Evolutionary conservation across 1,140 invertebrate genomes (phyloP), one percentile per base, ranked within the genome.

Genomic region (Ceratosolen solmsi): DNA sequence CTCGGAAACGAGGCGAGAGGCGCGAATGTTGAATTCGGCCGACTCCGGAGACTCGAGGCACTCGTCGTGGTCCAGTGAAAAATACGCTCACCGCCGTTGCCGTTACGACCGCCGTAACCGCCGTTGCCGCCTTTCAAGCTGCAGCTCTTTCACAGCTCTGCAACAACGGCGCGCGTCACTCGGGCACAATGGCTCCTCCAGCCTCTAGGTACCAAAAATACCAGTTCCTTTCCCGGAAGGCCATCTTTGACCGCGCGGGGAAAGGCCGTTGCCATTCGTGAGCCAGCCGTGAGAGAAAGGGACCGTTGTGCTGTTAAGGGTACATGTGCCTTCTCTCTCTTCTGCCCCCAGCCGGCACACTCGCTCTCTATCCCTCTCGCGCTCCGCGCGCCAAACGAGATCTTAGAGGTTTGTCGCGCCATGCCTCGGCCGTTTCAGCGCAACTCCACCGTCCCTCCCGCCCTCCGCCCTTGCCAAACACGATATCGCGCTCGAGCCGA

Each of bases 221-320:
- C 76, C 83, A 79, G 78, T 46, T 77, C 72, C 63, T 65, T 83
- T 65, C 54, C 65, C 38, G 70, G 79, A 80, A 77, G 81, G 82
- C 63, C 68, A 63, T 65, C 25, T 65, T 27, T 58, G 73, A 30
- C 36, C 65, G 41, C 36, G 58, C 25, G 41, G 11, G 41, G 25
- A 49, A 30, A 20, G 70, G 9, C n/a, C 41, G 38, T 15, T 22
- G 7, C 41, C 49, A 17, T 38, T 78, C 38, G 38, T 30, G 36
- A 27, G 63, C 63, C 1, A 5, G 11, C 5, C 2, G 17, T n/a
- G 51, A 51, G 30, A 74, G 20, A 74, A 49, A 56, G 49, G 27
- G 30, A 56, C 22, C 27, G 27, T 27, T 33, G 46, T 30, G 36
- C 36, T 27, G n/a, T 76, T 27, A 68, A 5, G 25, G 27, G 60